Base-by-base conservation (phyloP, 1,140 invertebrate species). In the Dufourea novaeangliae region DNA sequence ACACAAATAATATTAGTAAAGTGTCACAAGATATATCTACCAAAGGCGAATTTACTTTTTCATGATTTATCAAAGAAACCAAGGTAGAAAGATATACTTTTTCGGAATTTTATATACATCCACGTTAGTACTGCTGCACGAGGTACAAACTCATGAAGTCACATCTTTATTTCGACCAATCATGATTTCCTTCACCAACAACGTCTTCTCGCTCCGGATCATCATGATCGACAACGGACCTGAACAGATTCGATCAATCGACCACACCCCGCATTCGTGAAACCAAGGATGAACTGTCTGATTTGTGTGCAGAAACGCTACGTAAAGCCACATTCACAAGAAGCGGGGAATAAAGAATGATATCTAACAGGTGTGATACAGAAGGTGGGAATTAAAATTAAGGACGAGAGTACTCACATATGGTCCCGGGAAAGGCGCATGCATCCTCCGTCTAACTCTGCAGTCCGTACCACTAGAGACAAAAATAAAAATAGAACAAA, bases 391-490 rank as follows among this genome's bases (percentile, higher is more conserved):
- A 74, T 77, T 79, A 80, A 88, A 88, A 86, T 88, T 83, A 88
- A 90, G 88, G 87, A 83, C 85, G 77, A 88, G 72, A 89, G 85
- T 93, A 93, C 92, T 93, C 88, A 93, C 92, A 86, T 89, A 90
- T 92, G 91, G 91, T 92, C 91, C 91, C 89, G 89, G 92, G 90
- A 88, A 91, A 92, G 92, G 92, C 90, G 91, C 92, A 93, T 92
- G 92, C 91, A 93, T 92, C 92, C 92, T 93, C 91, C 90, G 91
- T 92, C 91, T 93, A 92, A 92, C 92, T 93, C 90, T 93, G 92
- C 90, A 93, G 91, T 92, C 91, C 92, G 91, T 93, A 93, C 92
- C 91, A 93, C 92, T 93, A 92, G 79, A 93, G 90, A 92, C 86
- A 92, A 91, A 92, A 91, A 91, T 86, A 81, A 89, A 91, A 91